Percentiles rank a stretch among this genome's conserved stretches.
These are phyloP conservation scores for Esox lucius DNA, from an alignment of 2,797 vertebrate genomes.

Conservation along the genomic window DNA sequence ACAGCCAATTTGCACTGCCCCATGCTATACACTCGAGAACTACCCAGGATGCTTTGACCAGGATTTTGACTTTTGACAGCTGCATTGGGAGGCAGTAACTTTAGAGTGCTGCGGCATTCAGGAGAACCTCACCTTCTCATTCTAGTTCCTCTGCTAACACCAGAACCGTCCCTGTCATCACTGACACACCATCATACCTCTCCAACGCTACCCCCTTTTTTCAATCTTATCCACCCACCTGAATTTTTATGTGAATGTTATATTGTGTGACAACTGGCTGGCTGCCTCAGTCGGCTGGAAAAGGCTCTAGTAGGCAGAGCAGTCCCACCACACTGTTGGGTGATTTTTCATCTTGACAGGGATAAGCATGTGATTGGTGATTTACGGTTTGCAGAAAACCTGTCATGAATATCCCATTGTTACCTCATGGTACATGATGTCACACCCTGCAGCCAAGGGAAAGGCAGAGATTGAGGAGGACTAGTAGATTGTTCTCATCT, in stretches of 20 bases:
- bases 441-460: background rate
- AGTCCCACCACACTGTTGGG: background rate
- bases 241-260: background rate
- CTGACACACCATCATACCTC: no score
- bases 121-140: background rate
- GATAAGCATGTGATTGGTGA: background rate
- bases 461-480: background rate
- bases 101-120: no score
- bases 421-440: background rate
- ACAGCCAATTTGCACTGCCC: no score
- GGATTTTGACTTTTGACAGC: no score
- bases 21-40: no score
- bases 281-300: background rate
- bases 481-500: background rate
- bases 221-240: background rate
- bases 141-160: background rate
- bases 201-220: background rate
- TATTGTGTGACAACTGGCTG: background rate
- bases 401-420: background rate
- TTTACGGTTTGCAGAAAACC: background rate
- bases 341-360: background rate
- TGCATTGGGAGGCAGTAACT: no score
- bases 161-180: background rate
- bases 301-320: background rate
- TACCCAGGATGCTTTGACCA: no score